A percentile compares a stretch with the other conserved stretches of the same genome.
Evolutionary conservation across 2,113 vertebrate genomes (phyloP).

Genomic region (Dolichallabes microphthalmus): DNA sequence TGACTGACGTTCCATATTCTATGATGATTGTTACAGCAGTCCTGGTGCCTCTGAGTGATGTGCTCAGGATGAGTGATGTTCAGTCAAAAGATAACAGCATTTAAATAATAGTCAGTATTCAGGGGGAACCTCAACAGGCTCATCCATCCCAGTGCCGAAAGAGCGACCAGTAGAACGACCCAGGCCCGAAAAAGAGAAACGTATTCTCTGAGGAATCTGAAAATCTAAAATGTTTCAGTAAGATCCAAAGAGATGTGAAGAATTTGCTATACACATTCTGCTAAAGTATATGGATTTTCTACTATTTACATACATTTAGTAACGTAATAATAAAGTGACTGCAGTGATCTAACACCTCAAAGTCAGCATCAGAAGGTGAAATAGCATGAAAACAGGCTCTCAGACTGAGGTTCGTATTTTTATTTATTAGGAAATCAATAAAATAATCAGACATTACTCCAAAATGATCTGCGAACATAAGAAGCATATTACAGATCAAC

Average conservation of each 20-base stretch:
- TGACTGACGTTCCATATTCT: background rate
- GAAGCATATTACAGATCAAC: background rate
- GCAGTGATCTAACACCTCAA: background rate
- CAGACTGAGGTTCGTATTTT: conserved; percentile 14
- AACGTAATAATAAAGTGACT: background rate
- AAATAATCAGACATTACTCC: background rate
- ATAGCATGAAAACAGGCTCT: conserved; percentile 42
- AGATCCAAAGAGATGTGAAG: background rate
- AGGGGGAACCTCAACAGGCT: background rate
- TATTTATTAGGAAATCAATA: conserved; percentile 41
- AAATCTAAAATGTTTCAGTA: background rate
- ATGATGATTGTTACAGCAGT: background rate
- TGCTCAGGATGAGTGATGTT: background rate
- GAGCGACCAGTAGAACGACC: background rate
- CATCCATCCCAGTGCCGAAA: background rate
- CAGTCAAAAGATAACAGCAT: background rate
- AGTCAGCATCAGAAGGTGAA: conserved; percentile 42
- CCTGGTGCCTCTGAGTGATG: background rate
- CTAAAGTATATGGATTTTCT: background rate
- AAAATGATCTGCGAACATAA: background rate
- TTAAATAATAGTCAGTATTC: background rate
- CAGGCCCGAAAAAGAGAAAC: background rate
- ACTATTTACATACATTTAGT: background rate
- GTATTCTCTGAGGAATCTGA: background rate
- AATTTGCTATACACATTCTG: background rate